Conservation (phyloP, 37 sponge, comb jelly and placozoan genomes). For the Chondrilla cf. caribensis region DNA sequence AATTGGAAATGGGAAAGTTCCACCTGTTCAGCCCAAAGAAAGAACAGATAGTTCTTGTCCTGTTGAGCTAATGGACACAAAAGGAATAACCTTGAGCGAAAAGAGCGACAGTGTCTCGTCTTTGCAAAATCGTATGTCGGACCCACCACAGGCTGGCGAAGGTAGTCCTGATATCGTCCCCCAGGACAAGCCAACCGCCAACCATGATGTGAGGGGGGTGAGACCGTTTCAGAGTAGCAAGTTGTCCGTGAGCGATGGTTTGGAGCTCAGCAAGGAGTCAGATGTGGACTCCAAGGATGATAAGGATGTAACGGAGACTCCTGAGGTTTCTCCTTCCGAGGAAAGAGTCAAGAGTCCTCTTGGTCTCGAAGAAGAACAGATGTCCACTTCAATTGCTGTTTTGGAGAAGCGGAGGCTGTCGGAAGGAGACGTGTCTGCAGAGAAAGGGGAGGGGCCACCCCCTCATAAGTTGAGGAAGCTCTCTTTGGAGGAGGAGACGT, state of each 20-base stretch:
- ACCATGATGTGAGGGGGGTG: neutral
- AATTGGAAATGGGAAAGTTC: neutral
- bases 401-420: neutral
- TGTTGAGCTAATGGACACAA: neutral
- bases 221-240: neutral
- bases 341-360: constrained; percentile 14
- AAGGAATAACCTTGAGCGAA: neutral
- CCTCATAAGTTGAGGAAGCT: neutral
- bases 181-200: neutral
- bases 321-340: neutral
- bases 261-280: neutral
- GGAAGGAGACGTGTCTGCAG: neutral
- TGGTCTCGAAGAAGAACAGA: neutral
- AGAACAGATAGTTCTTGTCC: too few relatives aligned
- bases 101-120: neutral
- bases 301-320: neutral
- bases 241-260: neutral
- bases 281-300: neutral
- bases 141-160: neutral
- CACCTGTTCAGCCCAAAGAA: neutral
- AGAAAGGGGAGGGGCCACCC: constrained; percentile 5
- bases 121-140: neutral
- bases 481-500: neutral
- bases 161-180: constrained; percentile 3
- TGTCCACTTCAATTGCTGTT: too few relatives aligned